Evolutionary conservation across 2,113 vertebrate species (phyloP).

Genomic region (Rhinichthys klamathensis): DNA sequence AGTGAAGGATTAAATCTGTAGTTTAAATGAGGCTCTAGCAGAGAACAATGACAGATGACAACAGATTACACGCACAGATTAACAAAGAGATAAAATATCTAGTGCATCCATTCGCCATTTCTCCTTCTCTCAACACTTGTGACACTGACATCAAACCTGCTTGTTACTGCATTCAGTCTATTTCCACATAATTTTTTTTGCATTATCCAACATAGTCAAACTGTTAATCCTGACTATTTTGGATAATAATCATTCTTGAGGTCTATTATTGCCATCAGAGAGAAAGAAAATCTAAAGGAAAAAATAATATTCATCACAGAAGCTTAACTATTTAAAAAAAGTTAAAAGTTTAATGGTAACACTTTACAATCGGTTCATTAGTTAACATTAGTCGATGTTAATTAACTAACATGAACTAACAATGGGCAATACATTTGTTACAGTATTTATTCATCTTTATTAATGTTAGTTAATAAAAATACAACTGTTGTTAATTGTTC

Average conservation of each 20-base stretch:
- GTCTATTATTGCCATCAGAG: too few species aligned
- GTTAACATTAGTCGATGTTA: too few species aligned
- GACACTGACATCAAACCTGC: conserved; percentile 17
- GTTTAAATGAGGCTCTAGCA: conserved; percentile 68
- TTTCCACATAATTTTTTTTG: neutral
- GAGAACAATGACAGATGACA: conserved; percentile 75
- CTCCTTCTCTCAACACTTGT: neutral
- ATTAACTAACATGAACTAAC: too few species aligned
- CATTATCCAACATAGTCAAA: neutral
- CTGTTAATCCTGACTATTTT: too few species aligned
- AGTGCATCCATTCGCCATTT: conserved; percentile 15
- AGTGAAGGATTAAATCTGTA: conserved; percentile 68
- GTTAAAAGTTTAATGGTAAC: too few species aligned
- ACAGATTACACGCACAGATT: conserved; percentile 74
- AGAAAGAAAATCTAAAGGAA: too few species aligned
- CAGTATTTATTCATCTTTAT: too few species aligned
- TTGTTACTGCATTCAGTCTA: conserved; percentile 17
- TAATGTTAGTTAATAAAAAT: too few species aligned
- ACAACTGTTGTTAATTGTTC: too few species aligned
- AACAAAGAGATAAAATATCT: conserved; percentile 49
- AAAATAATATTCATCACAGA: neutral
- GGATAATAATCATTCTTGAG: too few species aligned
- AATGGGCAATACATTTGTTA: too few species aligned
- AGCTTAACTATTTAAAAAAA: neutral
- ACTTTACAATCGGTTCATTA: too few species aligned